Conservation (phyloP, 2,113 vertebrate species). For the Chlorodrepanis virens region DNA sequence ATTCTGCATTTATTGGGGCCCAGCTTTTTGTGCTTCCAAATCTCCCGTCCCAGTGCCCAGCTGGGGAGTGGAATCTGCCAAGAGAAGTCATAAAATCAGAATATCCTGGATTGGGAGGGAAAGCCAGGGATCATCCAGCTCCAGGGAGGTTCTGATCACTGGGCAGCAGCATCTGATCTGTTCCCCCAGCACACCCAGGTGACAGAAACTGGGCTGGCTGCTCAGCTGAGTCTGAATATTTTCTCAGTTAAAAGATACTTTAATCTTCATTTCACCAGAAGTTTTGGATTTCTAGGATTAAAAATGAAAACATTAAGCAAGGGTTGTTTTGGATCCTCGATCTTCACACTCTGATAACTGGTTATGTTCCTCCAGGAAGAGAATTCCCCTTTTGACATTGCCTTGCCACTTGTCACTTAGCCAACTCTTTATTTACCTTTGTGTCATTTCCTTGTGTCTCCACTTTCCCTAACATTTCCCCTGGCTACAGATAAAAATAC, state of each 20-base stretch:
- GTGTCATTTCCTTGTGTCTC: conserved; percentile 7
- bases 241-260: neutral
- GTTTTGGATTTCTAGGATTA: neutral
- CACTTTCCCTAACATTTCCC: neutral
- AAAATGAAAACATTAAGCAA: neutral
- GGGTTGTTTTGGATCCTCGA: neutral
- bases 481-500: conserved; percentile 25
- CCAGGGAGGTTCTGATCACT: neutral
- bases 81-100: accelerated
- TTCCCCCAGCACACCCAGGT: accelerated
- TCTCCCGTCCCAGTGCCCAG: neutral
- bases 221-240: accelerated
- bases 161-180: neutral
- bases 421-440: conserved; percentile 39
- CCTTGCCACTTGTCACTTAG: conserved; percentile 5
- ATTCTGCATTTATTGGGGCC: neutral
- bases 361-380: neutral
- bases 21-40: neutral
- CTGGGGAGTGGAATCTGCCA: neutral
- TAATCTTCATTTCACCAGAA: neutral
- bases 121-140: accelerated
- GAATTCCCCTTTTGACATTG: neutral
- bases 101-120: neutral
- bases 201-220: neutral
- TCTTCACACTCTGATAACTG: neutral